Evolutionary conservation across 2,888 invertebrate genomes (phyloP), one percentile per base, ranked within the genome.

Genomic region (Cylloceria caligata): DNA sequence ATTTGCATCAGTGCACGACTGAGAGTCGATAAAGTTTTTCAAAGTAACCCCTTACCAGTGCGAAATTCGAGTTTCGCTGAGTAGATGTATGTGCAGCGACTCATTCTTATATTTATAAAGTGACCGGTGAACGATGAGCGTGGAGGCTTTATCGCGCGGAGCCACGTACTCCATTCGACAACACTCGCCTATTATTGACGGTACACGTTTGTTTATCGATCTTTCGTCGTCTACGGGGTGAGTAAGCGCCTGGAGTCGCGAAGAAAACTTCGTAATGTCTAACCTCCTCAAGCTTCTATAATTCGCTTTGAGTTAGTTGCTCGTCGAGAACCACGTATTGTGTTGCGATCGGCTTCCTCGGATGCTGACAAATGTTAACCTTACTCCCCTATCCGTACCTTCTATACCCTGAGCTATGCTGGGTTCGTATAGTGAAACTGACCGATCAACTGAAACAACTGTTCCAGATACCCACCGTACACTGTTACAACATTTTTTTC

Each of bases 311-410:
- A 42, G 68, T 64, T 47, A 62, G 45, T 27, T 47, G 55, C 13
- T 19, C 36, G 75, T 71, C 24, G 64, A 60, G 65, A 78, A 81
- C 74, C 73, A 65, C 36, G 81, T 69, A 78, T 74, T 69, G 62
- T 57, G 69, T 47, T 30, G 34, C 69, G 45, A 69, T 74, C 64
- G 55, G 69, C 52, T 77, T 78, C 74, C 81, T 73, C 49, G 64
- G 73, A 69, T 77, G 81, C 74, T 81, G 77, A 78, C 81, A 69
- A 74, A 69, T 57, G 77, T 21, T 55, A 65, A 78, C 64, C 57
- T 64, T 45, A 73, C 68, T 52, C 39, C 19, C 47, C 16, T 19
- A 13, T 11, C 39, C 74, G 7, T 24, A 27, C 24, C 24, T 49
- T 42, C 47, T 3, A 45, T 24, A 13, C 27, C 13, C 34, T 36